A percentile compares a stretch with the other conserved stretches of the same genome.
phyloP scores from a whole-genome alignment of 2,888 invertebrate genomes.

The Linyphia triangularis region DNA sequence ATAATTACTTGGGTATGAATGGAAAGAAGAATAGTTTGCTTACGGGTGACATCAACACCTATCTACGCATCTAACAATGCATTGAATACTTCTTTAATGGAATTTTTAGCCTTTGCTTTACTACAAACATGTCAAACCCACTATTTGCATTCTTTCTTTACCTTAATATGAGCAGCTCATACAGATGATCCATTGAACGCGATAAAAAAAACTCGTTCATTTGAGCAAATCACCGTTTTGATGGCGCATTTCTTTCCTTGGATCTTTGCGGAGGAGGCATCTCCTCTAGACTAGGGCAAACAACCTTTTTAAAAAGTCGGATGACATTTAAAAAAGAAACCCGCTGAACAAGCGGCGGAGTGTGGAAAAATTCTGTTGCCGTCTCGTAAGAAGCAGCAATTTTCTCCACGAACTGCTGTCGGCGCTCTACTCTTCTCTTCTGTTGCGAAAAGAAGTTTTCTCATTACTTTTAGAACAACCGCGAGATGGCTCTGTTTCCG shows the following conservation, averaged over 20 bases:
- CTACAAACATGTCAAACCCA: too few species aligned
- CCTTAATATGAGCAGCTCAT: too few species aligned
- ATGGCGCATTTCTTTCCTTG: neutral
- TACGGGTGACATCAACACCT: too few species aligned
- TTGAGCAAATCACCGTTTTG: neutral
- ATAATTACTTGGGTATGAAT: too few species aligned
- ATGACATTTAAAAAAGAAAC: neutral
- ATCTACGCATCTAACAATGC: too few species aligned
- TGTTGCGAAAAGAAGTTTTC: constrained; percentile 54
- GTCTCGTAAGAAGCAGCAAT: constrained; percentile 6
- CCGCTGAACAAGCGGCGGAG: neutral
- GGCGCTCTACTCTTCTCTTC: neutral
- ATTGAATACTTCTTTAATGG: too few species aligned
- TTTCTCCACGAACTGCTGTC: constrained; percentile 37
- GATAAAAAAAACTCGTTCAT: too few species aligned
- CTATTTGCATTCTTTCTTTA: too few species aligned
- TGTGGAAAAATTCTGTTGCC: constrained; percentile 16
- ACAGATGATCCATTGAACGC: too few species aligned
- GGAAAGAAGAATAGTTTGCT: too few species aligned
- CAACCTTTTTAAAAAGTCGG: neutral
- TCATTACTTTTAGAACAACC: constrained; percentile 47
- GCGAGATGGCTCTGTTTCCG: constrained; percentile 57
- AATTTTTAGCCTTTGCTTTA: too few species aligned
- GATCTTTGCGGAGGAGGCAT: neutral
- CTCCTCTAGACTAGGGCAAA: neutral